Percentiles rank a stretch among this genome's conserved stretches.
These are phyloP conservation scores for Tonatia bakeri DNA, from an alignment of 2,113 vertebrate species.

Conservation along the genomic window DNA sequence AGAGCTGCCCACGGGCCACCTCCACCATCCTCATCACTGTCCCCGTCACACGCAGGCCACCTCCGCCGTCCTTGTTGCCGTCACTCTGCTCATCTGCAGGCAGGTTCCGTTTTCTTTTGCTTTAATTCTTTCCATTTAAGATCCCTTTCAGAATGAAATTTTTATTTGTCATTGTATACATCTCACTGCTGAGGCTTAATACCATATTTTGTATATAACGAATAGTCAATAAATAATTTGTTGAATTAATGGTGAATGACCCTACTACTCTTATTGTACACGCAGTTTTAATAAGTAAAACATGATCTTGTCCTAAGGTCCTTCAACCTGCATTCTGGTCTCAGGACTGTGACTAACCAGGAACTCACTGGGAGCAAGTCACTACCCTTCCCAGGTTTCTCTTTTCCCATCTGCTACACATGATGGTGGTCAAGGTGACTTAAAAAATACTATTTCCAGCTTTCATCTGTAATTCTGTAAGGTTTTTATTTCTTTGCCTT, in stretches of 20 bases:
- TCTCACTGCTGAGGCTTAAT: not conserved
- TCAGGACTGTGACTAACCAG: not conserved
- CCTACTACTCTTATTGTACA: not conserved
- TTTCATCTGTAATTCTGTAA: not conserved
- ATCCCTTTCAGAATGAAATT: not conserved
- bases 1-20: fast-evolving
- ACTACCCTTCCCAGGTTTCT: not conserved
- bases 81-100: not conserved
- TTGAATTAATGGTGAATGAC: not conserved
- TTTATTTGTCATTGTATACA: not conserved
- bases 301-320: not conserved
- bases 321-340: not conserved
- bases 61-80: too few species aligned
- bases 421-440: not conserved
- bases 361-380: not conserved
- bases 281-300: not conserved
- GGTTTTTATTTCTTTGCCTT: not conserved
- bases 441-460: not conserved
- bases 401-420: not conserved
- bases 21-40: not conserved
- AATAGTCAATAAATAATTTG: not conserved
- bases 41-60: too few species aligned
- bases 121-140: not conserved
- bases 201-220: not conserved
- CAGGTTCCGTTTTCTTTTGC: not conserved